Evolutionary conservation across 2,888 invertebrate genomes (phyloP), one percentile per base, ranked within the genome.

Genomic region (Therioaphis trifolii): DNA sequence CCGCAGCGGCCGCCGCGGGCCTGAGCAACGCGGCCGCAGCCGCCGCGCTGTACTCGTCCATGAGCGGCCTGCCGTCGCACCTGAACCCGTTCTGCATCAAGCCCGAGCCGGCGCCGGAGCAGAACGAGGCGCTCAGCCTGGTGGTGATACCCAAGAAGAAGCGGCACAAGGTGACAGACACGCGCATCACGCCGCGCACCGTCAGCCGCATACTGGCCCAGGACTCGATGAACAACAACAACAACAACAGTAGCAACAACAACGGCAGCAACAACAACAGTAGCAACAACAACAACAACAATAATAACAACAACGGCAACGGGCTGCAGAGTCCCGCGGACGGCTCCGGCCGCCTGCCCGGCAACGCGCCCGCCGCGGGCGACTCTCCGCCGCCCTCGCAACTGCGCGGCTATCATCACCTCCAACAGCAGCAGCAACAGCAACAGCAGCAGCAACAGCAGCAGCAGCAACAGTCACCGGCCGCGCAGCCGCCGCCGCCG

Each of bases 111-210:
- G 86, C 86, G 88, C 93, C 95, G 63, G 96, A 96, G 89, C 96
- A 96, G 89, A 96, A 96, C 89, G 97, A 97, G 89, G 97, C 98
- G 4, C 92, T 98, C 84, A 96, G 97, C 88, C 91, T 98, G 87
- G 97, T 98, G 85, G 96, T 98, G 87, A 95, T 96, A 71, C 96
- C 96, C 2, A 97, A 97, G 90, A 98, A 97, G 91, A 98, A 97
- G 90, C 92, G 98, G 84, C 97, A 98, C 88, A 98, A 98, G 94
- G 96, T 90, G 87, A 98, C 98, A 55, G 97, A 97, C 88, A 96
- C 96, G 80, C 91, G 97, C 87, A 95, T 97, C 87, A 96, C 96
- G 49, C 96, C 96, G 29, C 92, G 96, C 86, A 96, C 96, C 74
- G 96, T 96, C 69, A 95, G 95, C 89, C 91, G 96, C 86, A 93